These are phyloP conservation scores for Ctena decussata DNA, from an alignment of 2,888 invertebrate species.

Conservation along the genomic window DNA sequence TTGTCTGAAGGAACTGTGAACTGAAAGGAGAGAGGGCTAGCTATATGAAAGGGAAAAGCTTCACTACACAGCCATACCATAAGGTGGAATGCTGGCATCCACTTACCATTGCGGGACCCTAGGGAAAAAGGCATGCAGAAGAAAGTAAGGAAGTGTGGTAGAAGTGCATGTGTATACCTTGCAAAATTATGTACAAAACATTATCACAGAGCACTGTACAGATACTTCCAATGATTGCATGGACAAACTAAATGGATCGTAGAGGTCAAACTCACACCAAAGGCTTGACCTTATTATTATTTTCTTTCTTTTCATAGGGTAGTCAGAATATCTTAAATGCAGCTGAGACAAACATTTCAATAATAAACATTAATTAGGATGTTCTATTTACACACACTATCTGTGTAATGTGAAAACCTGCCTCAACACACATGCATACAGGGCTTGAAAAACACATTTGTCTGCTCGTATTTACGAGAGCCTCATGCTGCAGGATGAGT, in stretches of 20 bases:
- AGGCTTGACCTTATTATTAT: too few relatives aligned
- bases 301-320: too few relatives aligned
- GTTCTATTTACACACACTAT: too few relatives aligned
- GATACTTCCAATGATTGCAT: not conserved
- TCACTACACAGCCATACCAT: slow-evolving; percentile 63
- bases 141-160: slow-evolving; percentile 51
- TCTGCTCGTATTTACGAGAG: too few relatives aligned
- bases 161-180: not conserved
- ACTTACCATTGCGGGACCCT: slow-evolving; percentile 76
- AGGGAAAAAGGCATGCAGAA: slow-evolving; percentile 68
- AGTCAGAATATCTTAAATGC: too few relatives aligned
- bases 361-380: too few relatives aligned
- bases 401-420: too few relatives aligned
- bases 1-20: not conserved
- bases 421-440: too few relatives aligned
- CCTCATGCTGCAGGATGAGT: too few relatives aligned
- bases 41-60: slow-evolving; percentile 8
- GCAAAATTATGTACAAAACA: not conserved
- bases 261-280: too few relatives aligned
- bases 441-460: too few relatives aligned
- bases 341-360: too few relatives aligned
- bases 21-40: not conserved
- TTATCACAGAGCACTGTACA: slow-evolving; percentile 1
- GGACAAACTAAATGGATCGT: slow-evolving; percentile 1
- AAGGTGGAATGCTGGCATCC: slow-evolving; percentile 59